These are phyloP conservation scores for Troglohyphantes excavatus DNA, from an alignment of 2,888 invertebrate species.

Conservation along the genomic window DNA sequence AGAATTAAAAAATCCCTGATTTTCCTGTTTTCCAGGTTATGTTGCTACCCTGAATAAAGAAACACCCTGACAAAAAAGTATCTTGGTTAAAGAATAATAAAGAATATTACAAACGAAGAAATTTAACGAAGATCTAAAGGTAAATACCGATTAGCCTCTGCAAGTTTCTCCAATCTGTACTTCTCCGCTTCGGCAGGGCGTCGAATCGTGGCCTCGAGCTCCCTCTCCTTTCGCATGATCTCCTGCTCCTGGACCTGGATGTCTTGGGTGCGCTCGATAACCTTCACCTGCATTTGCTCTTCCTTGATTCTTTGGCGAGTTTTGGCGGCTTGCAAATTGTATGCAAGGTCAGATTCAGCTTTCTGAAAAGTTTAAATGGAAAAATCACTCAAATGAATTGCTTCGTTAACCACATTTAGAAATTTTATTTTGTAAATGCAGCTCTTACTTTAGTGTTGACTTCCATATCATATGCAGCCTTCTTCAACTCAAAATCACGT, in stretches of 20 bases:
- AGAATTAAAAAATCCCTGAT: too few species aligned
- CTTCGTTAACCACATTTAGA: not conserved
- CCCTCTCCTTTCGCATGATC: slow-evolving; percentile 93
- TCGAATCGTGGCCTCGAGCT: slow-evolving; percentile 94
- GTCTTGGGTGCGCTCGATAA: slow-evolving; percentile 95
- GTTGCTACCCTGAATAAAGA: too few species aligned
- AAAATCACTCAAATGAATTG: not conserved
- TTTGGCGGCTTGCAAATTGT: slow-evolving; percentile 96
- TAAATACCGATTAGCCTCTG: slow-evolving; percentile 91
- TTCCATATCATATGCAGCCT: slow-evolving; percentile 98
- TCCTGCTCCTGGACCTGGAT: slow-evolving; percentile 98
- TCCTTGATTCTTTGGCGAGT: slow-evolving; percentile 97
- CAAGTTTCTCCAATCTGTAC: slow-evolving; percentile 93
- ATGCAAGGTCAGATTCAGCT: slow-evolving; percentile 97
- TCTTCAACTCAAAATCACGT: slow-evolving; percentile 97
- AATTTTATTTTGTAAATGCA: not conserved
- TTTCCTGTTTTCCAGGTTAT: too few species aligned
- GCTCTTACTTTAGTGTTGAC: slow-evolving; percentile 92
- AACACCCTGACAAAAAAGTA: too few species aligned
- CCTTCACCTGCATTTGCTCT: slow-evolving; percentile 94
- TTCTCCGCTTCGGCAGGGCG: slow-evolving; percentile 98
- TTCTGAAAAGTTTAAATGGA: slow-evolving; percentile 83
- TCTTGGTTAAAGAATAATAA: not conserved
- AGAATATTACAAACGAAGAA: not conserved
- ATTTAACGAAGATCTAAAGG: not conserved